These are phyloP conservation scores for Synanthedon tipuliformis DNA, from an alignment of 2,888 invertebrate genomes.

Conservation along the genomic window DNA sequence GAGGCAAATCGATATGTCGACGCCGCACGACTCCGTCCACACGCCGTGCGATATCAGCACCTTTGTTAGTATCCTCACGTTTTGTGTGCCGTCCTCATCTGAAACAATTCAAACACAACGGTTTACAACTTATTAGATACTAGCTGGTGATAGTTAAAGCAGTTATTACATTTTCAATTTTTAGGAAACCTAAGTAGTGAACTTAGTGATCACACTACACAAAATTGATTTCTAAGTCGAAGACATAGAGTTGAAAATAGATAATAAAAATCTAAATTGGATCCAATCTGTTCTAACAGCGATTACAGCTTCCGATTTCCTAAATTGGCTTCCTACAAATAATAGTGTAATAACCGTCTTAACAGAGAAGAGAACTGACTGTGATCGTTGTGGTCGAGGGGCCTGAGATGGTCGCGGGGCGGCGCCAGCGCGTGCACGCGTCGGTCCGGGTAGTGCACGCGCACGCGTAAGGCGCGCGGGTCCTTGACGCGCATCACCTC, in stretches of 20 bases:
- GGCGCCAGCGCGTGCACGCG: conserved; percentile 87
- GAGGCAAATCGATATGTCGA: conserved; percentile 86
- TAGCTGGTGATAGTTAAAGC: background rate
- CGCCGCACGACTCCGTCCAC: conserved; percentile 92
- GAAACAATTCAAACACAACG: conserved; percentile 10
- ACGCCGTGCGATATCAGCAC: conserved; percentile 91
- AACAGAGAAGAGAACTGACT: conserved; percentile 24
- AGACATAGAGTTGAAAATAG: no score
- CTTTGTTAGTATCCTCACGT: conserved; percentile 82
- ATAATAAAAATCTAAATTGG: no score
- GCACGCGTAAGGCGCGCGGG: conserved; percentile 80
- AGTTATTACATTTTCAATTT: no score
- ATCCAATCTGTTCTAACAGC: no score
- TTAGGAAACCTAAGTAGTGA: no score
- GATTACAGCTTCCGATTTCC: no score
- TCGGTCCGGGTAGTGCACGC: conserved; percentile 93
- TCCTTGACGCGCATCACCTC: conserved; percentile 84
- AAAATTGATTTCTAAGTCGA: no score
- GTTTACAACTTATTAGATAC: background rate
- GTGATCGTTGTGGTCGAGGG: conserved; percentile 70
- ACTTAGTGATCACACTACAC: no score
- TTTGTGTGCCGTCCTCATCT: conserved; percentile 69
- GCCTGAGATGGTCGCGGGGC: conserved; percentile 79
- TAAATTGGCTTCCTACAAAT: no score
- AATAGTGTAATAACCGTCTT: no score